phyloP scores from a whole-genome alignment of 1,140 invertebrate species.

The Monomorium pharaonis region DNA sequence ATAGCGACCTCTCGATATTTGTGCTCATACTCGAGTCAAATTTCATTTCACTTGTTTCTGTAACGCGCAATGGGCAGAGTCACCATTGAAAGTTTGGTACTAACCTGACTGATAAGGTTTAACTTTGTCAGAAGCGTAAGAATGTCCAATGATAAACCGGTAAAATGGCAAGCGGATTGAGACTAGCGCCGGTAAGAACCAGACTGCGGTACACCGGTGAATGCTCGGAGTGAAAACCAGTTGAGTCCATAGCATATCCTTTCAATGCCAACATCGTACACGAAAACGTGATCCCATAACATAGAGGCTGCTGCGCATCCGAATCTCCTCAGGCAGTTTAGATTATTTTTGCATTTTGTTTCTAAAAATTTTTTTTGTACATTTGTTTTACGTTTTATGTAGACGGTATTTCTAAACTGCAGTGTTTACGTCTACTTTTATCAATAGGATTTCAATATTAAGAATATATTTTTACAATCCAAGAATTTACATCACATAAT shows the following conservation, averaged over 20 bases:
- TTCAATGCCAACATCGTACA: constrained; percentile 78
- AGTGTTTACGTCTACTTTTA: neutral
- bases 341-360: neutral
- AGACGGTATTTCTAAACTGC: neutral
- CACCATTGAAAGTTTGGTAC: neutral
- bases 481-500: neutral
- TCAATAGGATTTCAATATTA: neutral
- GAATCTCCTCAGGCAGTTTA: neutral
- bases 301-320: neutral
- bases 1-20: neutral
- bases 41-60: neutral
- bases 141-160: neutral
- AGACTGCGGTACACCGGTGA: constrained; percentile 71
- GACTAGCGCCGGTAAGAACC: constrained; percentile 64
- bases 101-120: neutral
- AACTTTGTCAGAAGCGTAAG: neutral
- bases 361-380: neutral
- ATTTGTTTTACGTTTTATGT: neutral
- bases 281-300: constrained; percentile 46
- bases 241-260: constrained; percentile 72
- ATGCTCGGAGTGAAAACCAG: constrained; percentile 80
- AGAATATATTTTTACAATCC: constrained; percentile 2
- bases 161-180: constrained; percentile 35
- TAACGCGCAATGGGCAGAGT: neutral
- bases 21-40: neutral